Base-by-base conservation (phyloP, 2,797 vertebrate genomes). In the Chelmon rostratus region DNA sequence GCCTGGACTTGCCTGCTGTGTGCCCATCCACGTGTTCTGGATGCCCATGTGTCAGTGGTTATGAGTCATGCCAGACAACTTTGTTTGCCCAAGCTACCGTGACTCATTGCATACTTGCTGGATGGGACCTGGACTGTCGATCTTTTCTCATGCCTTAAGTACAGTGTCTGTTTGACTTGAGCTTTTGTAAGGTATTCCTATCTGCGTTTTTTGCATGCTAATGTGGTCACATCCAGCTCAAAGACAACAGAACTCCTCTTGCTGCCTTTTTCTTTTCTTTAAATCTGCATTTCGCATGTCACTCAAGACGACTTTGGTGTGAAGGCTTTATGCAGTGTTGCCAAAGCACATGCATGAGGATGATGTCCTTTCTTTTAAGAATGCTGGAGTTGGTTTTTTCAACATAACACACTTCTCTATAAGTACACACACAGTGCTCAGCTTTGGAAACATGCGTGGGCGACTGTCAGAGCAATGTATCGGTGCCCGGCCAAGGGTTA, bases 1-100 rank as follows among this genome's bases (percentile, higher is more conserved):
- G 91, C 83, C 88, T 49, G n/a, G 73, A 82, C 91, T 73, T 90
- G 91, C 80, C 86, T 54, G 54, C 13, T 82, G 62, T 79, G 49
- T 74, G 65, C 74, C 88, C 47, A 21, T 91, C 91, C 91, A 94
- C 89, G 92, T 94, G 92, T 81, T 85, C 68, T 83, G 56, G 83
- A 82, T 87, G n/a, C 79, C 89, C 88, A 87, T 93, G 89, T 92
- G 90, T 86, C 88, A 77, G 79, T 84, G 76, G 61, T 53, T 62
- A 64, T 93, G 93, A 94, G 79, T 95, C 93, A 94, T 33, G 1
- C 76, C 89, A 91, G 86, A 93, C 89, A 81, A 77, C 62, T 28
- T 56, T 91, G 84, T 91, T 92, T 91, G 89, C 86, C 87, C 73
- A 84, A 81, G 78, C 78, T 35, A 72, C 79, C 1, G 28, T 93